Evolutionary conservation across 2,797 vertebrate species (phyloP).

Genomic region (Melanotaenia trifasciata): DNA sequence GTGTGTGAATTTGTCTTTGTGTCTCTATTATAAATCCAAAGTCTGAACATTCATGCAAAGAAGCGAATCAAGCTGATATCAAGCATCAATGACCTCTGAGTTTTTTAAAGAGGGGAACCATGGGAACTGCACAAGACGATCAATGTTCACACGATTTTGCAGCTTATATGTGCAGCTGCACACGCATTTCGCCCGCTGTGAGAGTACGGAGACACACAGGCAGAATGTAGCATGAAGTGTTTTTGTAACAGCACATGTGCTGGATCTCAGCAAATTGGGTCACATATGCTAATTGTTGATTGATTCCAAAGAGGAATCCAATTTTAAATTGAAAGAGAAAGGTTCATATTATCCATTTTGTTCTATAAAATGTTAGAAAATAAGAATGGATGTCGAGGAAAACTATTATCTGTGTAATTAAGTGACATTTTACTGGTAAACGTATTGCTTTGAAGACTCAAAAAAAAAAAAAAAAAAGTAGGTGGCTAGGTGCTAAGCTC

Average conservation of each 20-base stretch:
- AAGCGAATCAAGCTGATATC: constrained; percentile 4
- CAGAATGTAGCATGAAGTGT: constrained; percentile 10
- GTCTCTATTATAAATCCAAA: constrained; percentile 7
- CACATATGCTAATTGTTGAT: constrained; percentile 29
- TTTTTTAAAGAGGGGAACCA: constrained; percentile 26
- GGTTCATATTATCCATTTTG: not conserved
- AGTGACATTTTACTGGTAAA: constrained; percentile 28
- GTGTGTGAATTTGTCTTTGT: not conserved
- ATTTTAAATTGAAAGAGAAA: constrained; percentile 19
- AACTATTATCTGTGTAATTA: constrained; percentile 47
- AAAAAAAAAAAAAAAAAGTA: too few species aligned
- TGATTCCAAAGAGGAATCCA: constrained; percentile 10
- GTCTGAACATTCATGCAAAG: not conserved
- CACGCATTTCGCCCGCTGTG: not conserved
- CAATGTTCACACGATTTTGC: not conserved
- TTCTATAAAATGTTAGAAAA: not conserved
- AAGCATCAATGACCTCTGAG: constrained; percentile 28
- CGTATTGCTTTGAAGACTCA: too few species aligned
- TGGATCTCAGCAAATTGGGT: constrained; percentile 37
- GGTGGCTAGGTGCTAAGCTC: constrained; percentile 5
- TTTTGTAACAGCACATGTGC: constrained; percentile 24
- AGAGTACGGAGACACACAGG: not conserved
- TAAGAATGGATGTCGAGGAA: constrained; percentile 32
- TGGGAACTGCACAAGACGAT: constrained; percentile 24
- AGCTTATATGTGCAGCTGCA: constrained; percentile 16